These are phyloP conservation scores for Elachura formosa DNA, from an alignment of 2,113 vertebrate species.

Conservation along the genomic window DNA sequence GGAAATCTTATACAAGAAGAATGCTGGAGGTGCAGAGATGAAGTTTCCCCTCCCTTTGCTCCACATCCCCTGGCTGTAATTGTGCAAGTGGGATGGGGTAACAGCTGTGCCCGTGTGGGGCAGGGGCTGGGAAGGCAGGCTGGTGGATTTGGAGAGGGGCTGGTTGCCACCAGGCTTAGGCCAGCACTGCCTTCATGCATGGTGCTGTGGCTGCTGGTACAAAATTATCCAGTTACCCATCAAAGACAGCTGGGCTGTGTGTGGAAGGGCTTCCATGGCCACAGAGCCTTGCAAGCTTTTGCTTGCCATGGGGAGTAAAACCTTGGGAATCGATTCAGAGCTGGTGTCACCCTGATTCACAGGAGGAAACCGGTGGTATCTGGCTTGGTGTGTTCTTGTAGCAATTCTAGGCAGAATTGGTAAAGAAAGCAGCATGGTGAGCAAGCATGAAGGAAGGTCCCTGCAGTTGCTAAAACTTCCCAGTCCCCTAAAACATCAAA, in stretches of 20 bases:
- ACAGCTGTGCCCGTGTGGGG: not conserved
- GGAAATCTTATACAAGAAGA: not conserved
- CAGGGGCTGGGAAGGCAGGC: not conserved
- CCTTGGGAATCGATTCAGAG: not conserved
- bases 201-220: not conserved
- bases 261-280: not conserved
- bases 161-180: not conserved
- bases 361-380: not conserved
- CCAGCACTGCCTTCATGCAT: not conserved
- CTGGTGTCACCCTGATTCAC: not conserved
- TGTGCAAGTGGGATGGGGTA: not conserved
- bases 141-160: not conserved
- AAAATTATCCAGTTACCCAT: accelerated
- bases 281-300: not conserved
- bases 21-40: not conserved
- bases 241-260: not conserved
- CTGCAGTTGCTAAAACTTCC: not conserved
- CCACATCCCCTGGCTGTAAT: not conserved
- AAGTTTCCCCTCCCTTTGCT: not conserved
- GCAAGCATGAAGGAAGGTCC: not conserved
- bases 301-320: not conserved
- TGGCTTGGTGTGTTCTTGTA: not conserved
- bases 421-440: not conserved
- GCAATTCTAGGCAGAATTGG: not conserved
- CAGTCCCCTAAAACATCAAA: slow-evolving; percentile 1